Conservation (phyloP, 2,888 invertebrate species). For the Norana najaformis region DNA sequence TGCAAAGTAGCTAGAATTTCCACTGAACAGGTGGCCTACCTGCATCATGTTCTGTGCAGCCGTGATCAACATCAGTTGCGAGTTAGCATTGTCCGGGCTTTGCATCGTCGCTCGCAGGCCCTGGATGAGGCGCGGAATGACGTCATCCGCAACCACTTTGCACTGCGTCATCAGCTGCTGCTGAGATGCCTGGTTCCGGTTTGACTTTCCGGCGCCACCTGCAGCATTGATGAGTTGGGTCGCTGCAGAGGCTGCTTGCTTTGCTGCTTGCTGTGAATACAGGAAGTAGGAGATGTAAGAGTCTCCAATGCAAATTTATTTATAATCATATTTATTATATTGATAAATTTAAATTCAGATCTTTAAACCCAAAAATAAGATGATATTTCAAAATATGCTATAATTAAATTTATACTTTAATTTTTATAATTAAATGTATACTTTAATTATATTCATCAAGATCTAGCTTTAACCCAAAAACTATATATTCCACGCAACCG, state of each 20-base stretch:
- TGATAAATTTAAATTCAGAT: too few relatives aligned
- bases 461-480: too few relatives aligned
- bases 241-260: slow-evolving; percentile 82
- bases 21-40: slow-evolving; percentile 61
- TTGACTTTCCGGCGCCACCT: slow-evolving; percentile 76
- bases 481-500: too few relatives aligned
- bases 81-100: slow-evolving; percentile 74
- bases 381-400: too few relatives aligned
- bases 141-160: slow-evolving; percentile 73
- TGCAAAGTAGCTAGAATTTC: not conserved
- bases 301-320: not conserved
- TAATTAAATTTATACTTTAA: too few relatives aligned
- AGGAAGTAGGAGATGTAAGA: not conserved
- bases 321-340: too few relatives aligned
- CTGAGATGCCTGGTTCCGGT: slow-evolving; percentile 70
- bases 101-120: slow-evolving; percentile 73
- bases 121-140: slow-evolving; percentile 80
- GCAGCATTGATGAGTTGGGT: slow-evolving; percentile 89
- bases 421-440: too few relatives aligned
- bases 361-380: too few relatives aligned
- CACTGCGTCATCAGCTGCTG: slow-evolving; percentile 78
- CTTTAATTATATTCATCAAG: too few relatives aligned
- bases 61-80: slow-evolving; percentile 79
- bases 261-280: slow-evolving; percentile 65
- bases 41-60: slow-evolving; percentile 82